Conservation (phyloP, 2,888 invertebrate species). For the Mythimna lalbum region DNA sequence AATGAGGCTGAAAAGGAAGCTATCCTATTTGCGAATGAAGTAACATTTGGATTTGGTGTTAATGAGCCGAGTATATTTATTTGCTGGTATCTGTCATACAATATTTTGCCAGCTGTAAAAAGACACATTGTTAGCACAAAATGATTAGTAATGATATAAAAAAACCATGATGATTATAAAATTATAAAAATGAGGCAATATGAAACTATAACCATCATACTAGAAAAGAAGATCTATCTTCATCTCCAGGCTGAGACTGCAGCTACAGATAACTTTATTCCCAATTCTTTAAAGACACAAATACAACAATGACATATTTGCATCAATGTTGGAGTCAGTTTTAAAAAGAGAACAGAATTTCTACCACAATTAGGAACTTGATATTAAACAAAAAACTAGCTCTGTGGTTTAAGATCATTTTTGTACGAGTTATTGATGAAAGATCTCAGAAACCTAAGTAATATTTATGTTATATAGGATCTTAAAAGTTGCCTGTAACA, state of each 20-base stretch:
- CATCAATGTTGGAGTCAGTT: background rate
- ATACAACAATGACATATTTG: background rate
- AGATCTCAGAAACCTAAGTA: background rate
- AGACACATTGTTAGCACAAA: slow-evolving; percentile 68
- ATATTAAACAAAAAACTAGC: background rate
- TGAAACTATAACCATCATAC: background rate
- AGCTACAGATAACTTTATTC: background rate
- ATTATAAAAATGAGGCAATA: background rate
- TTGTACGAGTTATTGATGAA: background rate
- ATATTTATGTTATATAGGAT: background rate
- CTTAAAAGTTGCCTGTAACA: background rate
- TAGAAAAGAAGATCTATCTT: background rate
- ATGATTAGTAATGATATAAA: slow-evolving; percentile 58
- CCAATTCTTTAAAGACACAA: background rate
- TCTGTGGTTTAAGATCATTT: background rate
- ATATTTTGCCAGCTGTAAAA: slow-evolving; percentile 91
- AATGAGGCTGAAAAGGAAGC: slow-evolving; percentile 85
- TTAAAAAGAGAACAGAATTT: background rate
- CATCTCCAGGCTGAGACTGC: background rate
- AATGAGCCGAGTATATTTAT: slow-evolving; percentile 88
- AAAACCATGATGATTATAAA: slow-evolving; percentile 11
- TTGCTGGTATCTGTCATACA: slow-evolving; percentile 92
- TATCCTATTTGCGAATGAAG: slow-evolving; percentile 85
- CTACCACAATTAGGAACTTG: background rate
- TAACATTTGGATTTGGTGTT: slow-evolving; percentile 88